A percentile compares a stretch with the other conserved stretches of the same genome.
Evolutionary conservation across 2,888 invertebrate species (phyloP).

Genomic region (Stenichneumon culpator): DNA sequence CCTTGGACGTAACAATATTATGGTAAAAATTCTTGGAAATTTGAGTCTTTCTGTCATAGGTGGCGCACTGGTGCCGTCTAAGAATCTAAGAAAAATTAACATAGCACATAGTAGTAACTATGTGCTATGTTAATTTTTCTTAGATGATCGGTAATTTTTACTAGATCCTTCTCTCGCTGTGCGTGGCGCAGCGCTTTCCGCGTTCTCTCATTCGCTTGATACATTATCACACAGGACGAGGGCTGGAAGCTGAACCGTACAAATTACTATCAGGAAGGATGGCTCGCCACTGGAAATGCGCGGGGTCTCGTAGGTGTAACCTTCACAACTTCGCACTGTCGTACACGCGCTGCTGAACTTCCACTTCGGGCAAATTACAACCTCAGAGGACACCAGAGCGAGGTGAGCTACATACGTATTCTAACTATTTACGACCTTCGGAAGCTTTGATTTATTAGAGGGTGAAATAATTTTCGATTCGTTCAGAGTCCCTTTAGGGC

Average conservation of each 20-base stretch:
- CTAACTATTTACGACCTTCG: not conserved
- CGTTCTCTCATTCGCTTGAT: constrained; percentile 45
- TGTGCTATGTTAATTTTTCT: no score
- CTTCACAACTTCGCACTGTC: constrained; percentile 97
- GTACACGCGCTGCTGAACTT: constrained; percentile 92
- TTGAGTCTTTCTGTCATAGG: no score
- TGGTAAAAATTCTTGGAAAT: no score
- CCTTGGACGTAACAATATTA: no score
- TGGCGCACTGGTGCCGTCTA: no score
- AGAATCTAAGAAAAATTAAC: no score
- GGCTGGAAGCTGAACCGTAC: constrained; percentile 98
- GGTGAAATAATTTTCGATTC: not conserved
- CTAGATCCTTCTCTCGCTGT: no score
- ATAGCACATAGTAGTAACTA: no score
- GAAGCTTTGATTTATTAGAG: constrained; percentile 3
- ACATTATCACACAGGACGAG: constrained; percentile 89
- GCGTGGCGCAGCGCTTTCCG: not conserved
- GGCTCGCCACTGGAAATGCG: constrained; percentile 98
- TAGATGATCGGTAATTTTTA: no score
- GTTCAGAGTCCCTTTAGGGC: not conserved
- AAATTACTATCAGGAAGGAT: constrained; percentile 98
- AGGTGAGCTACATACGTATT: constrained; percentile 88
- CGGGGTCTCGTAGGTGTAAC: constrained; percentile 98
- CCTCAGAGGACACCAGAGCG: constrained; percentile 97
- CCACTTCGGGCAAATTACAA: constrained; percentile 98